Conservation (phyloP, 2,113 vertebrate species). For the Onychostruthus taczanowskii region DNA sequence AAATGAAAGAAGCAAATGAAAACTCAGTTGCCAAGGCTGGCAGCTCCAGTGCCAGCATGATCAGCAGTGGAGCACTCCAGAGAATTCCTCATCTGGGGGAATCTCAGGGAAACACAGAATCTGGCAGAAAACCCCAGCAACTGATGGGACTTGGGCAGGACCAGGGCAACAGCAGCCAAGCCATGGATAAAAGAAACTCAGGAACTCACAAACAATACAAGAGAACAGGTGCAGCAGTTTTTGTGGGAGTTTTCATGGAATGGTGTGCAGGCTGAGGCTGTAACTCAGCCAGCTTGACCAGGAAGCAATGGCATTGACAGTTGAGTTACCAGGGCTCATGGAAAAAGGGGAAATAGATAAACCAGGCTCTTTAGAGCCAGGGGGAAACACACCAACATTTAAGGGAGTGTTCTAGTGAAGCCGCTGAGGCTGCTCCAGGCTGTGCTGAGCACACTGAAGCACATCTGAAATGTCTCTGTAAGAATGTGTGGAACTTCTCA, state of each 20-base stretch:
- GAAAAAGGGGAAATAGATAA: background rate
- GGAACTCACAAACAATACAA: background rate
- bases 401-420: background rate
- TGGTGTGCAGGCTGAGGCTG: background rate
- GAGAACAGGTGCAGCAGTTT: background rate
- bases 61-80: rapidly evolving
- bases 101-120: background rate
- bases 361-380: background rate
- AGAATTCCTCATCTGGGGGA: rapidly evolving
- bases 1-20: background rate
- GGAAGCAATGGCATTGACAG: background rate
- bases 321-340: background rate
- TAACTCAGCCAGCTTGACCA: background rate
- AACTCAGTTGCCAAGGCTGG: rapidly evolving
- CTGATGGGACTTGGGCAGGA: background rate
- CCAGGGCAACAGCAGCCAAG: rapidly evolving
- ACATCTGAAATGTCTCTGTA: background rate
- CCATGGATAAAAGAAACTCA: background rate
- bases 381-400: rapidly evolving
- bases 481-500: rapidly evolving
- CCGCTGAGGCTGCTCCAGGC: background rate
- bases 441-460: background rate
- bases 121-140: background rate
- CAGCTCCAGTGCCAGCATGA: rapidly evolving
- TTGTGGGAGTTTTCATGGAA: background rate